These are phyloP conservation scores for Castor canadensis DNA, from an alignment of 2,113 vertebrate genomes.

Conservation along the genomic window DNA sequence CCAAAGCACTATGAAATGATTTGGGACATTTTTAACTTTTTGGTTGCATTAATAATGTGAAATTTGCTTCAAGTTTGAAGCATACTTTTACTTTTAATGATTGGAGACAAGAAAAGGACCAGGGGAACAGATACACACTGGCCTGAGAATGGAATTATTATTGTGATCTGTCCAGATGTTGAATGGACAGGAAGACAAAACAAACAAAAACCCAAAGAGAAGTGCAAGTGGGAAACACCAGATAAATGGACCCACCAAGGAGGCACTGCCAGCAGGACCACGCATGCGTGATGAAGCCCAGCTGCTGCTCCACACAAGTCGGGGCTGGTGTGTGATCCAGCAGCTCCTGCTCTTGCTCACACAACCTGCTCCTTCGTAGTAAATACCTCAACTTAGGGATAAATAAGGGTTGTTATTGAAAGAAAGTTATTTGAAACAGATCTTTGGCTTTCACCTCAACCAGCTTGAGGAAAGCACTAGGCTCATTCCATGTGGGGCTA, in stretches of 20 bases:
- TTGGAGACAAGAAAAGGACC: not conserved
- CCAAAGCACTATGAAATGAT: not conserved
- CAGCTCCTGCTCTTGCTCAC: not conserved
- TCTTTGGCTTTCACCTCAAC: not conserved
- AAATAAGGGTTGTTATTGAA: not conserved
- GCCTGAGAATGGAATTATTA: not conserved
- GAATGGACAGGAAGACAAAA: not conserved
- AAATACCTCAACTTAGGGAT: not conserved
- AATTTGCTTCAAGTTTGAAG: not conserved
- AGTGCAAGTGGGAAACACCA: not conserved
- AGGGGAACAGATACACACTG: not conserved
- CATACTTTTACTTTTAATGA: not conserved
- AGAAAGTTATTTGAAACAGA: slow-evolving; percentile 9
- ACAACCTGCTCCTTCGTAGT: not conserved
- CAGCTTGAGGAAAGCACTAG: not conserved
- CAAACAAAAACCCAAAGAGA: not conserved
- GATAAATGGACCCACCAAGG: no score
- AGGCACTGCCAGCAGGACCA: not conserved
- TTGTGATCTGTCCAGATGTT: not conserved
- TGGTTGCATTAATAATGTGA: not conserved
- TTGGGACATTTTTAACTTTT: not conserved
- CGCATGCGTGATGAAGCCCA: not conserved
- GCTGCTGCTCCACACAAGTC: not conserved
- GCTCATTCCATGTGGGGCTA: not conserved
- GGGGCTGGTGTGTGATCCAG: no score